These are phyloP conservation scores for Gambusia yucatana DNA, from an alignment of 2,797 vertebrate genomes.

Conservation along the genomic window DNA sequence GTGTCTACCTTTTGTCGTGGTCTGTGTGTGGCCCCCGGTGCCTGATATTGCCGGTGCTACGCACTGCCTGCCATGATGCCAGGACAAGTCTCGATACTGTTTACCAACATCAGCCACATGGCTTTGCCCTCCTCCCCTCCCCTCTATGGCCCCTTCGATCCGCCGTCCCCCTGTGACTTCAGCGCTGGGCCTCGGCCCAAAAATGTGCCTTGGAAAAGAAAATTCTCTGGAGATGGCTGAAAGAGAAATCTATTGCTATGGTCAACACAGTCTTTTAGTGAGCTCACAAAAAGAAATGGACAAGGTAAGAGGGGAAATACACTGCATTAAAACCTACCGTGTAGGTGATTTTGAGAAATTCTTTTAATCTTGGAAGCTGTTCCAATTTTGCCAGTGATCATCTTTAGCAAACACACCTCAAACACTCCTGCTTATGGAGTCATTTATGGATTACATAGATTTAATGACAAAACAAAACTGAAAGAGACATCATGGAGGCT, in stretches of 20 bases:
- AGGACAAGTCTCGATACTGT: constrained; percentile 88
- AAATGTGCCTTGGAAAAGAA: constrained; percentile 87
- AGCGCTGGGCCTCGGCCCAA: constrained; percentile 78
- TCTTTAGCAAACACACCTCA: neutral
- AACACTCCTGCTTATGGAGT: neutral
- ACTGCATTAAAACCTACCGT: constrained; percentile 52
- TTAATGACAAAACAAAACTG: constrained; percentile 3
- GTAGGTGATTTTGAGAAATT: constrained; percentile 41
- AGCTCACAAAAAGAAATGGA: constrained; percentile 47
- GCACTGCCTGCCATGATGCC: constrained; percentile 80
- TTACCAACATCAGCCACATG: constrained; percentile 94
- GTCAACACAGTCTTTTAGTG: constrained; percentile 67
- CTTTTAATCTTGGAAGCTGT: neutral
- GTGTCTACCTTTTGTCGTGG: constrained; percentile 80
- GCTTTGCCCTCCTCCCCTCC: constrained; percentile 74
- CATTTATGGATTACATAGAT: neutral
- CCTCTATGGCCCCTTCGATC: constrained; percentile 16
- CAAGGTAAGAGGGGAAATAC: constrained; percentile 49
- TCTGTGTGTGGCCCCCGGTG: constrained; percentile 81
- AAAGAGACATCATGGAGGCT: neutral
- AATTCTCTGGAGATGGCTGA: constrained; percentile 68
- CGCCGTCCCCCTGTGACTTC: constrained; percentile 47
- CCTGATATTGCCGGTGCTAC: constrained; percentile 81
- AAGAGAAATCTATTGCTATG: constrained; percentile 76
- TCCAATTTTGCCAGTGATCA: neutral